Conservation (phyloP, 2,113 vertebrate genomes). For the Todiramphus saurophagus region DNA sequence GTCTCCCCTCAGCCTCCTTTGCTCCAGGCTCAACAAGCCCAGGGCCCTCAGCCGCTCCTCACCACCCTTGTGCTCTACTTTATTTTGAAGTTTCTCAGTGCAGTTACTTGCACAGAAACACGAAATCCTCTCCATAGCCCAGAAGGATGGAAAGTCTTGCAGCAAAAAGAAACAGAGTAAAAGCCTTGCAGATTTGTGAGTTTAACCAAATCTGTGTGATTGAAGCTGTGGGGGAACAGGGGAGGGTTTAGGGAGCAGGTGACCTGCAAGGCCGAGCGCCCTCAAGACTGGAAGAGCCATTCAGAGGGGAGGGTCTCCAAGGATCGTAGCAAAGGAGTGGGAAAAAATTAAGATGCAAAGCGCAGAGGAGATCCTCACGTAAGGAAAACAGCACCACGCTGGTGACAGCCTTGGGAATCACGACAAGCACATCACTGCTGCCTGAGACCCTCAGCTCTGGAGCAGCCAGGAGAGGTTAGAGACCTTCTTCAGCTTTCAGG, state of each 20-base stretch:
- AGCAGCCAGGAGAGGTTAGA: neutral
- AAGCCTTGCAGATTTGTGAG: neutral
- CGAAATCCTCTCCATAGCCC: neutral
- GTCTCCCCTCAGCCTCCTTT: too few relatives aligned
- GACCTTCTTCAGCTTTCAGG: neutral
- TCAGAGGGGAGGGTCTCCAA: neutral
- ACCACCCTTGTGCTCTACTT: neutral
- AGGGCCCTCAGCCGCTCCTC: too few relatives aligned
- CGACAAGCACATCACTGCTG: neutral
- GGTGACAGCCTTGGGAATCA: fast-evolving
- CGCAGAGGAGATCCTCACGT: neutral
- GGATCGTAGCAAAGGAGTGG: fast-evolving
- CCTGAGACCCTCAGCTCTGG: fast-evolving
- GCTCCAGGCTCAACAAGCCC: too few relatives aligned
- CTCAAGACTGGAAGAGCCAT: fast-evolving
- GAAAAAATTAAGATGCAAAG: too few relatives aligned
- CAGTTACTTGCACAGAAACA: neutral
- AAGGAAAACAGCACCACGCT: too few relatives aligned
- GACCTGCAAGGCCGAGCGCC: fast-evolving
- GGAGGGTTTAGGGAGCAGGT: fast-evolving
- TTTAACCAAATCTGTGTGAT: fast-evolving
- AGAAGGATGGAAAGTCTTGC: neutral
- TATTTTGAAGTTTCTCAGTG: neutral
- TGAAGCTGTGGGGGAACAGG: neutral
- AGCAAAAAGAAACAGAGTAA: neutral